Evolutionary conservation across 2,113 vertebrate species (phyloP), one percentile per base, ranked within the genome.

Genomic region (Castor canadensis): DNA sequence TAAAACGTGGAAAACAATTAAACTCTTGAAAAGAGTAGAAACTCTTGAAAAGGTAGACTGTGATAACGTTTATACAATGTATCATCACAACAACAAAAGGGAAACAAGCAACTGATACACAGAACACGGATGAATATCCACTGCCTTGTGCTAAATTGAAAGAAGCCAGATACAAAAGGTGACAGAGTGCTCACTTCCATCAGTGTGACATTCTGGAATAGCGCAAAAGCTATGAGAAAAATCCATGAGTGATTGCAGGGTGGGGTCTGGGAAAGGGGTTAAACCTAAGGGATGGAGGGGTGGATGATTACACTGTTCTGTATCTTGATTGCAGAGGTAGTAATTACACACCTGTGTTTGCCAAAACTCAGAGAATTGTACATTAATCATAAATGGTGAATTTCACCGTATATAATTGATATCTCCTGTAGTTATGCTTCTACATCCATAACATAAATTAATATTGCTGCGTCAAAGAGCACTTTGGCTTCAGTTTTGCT

Each of bases 401-500:
- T 66, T 82, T 87, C 82, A 56, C 1, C 6, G 10, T 17, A 26
- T 22, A 32, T 56, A 71, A 76, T 26, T 45, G 32, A 60, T 15
- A 92, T n/a, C 19, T 94, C 30, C 40, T 72, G 82, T 77, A 72
- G 47, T 49, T 89, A 60, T n/a, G 58, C 35, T 87, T n/a, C 60
- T 49, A 69, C 19, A 49, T 45, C 35, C 69, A 10, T 40, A 67
- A 83, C 19, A 71, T 75, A 85, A 80, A 87, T 54, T 4, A 83
- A 30, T 91, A 87, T 75, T 72, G 66, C 62, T 77, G 26, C 67
- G 60, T 62, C 64, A 83, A 83, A 93, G 43, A 75, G 62, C 76
- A 92, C 7, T 19, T 93, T 58, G 1, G 0, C 76, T 96, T 97
- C 92, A 64, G 95, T 73, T 49, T 91, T 77, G 83, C n/a, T n/a